Conservation (phyloP, 2,797 vertebrate species). For the Sebastes vulpes region DNA sequence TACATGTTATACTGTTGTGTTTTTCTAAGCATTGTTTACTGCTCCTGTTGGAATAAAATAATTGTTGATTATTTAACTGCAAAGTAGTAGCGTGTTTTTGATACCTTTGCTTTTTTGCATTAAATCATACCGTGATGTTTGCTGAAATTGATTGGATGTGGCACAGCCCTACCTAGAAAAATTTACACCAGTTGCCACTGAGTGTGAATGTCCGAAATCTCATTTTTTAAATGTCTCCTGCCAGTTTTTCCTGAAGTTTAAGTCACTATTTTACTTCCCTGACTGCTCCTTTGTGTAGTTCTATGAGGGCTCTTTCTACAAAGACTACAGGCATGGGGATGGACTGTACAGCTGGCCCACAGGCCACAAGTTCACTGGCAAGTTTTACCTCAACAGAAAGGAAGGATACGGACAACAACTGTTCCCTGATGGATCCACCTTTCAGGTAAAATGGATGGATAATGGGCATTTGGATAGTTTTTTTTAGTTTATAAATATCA, state of each 20-base stretch:
- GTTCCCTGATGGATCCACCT: constrained; percentile 81
- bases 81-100: too few relatives aligned
- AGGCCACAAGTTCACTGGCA: constrained; percentile 88
- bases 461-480: neutral
- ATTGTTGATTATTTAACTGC: too few relatives aligned
- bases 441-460: constrained; percentile 82
- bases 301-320: constrained; percentile 89
- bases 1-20: too few relatives aligned
- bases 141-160: too few relatives aligned
- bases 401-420: constrained; percentile 89
- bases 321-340: constrained; percentile 88
- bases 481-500: neutral
- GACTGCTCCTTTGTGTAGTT: constrained; percentile 70
- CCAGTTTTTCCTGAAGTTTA: neutral
- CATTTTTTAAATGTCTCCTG: neutral
- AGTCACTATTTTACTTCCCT: neutral
- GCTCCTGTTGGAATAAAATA: too few relatives aligned
- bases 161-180: too few relatives aligned
- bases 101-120: too few relatives aligned
- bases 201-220: neutral
- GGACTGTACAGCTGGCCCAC: constrained; percentile 88
- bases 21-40: too few relatives aligned
- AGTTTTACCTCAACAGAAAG: constrained; percentile 89
- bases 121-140: too few relatives aligned
- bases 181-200: too few relatives aligned